Evolutionary conservation across 2,113 vertebrate genomes (phyloP), one percentile per base, ranked within the genome.

Genomic region (Tonatia bakeri): DNA sequence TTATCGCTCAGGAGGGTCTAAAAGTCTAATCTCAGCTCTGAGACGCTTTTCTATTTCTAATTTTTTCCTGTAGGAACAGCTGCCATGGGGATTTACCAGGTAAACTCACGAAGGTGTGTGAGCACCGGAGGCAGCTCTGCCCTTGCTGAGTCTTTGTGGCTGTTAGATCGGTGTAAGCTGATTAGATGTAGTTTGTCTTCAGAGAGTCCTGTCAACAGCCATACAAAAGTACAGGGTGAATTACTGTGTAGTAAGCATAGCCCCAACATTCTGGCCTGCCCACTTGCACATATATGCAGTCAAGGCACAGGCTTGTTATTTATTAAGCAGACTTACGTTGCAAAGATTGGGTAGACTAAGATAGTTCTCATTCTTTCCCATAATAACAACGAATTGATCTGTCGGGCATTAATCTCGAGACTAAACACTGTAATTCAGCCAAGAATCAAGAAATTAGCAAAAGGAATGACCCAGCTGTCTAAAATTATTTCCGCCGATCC

Each of bases 1-100:
- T 98, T 97, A 97, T 95, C 19, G 10, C 96, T 59, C 97, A 96
- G 97, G 94, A 97, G 96, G 94, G 95, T 95, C 96, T 97, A 85
- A 90, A 95, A 97, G 85, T 96, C 96, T 98, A 96, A 96, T 97
- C 97, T 97, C 61, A 4, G 92, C 96, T 97, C 91, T 16, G 77
- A 96, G 93, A 76, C 84, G 95, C 64, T 54, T 91, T 70, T 83
- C 95, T 82, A 72, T 83, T 96, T 95, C 97, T 95, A 52, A 92
- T 91, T 83, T 96, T 89, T 91, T 79, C 8, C 85, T 45, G 77
- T 91, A 67, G 50, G 56, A 95, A 82, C 91, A 96, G 95, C 94
- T 94, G 85, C 76, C 24, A 45, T 65, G 50, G 16, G 91, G 96
- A 97, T 95, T 96, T 83, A 20, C 15, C 76, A 97, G 96, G 96